Evolutionary conservation across 1,140 invertebrate species (phyloP).

Genomic region (Anastatus disparis): DNA sequence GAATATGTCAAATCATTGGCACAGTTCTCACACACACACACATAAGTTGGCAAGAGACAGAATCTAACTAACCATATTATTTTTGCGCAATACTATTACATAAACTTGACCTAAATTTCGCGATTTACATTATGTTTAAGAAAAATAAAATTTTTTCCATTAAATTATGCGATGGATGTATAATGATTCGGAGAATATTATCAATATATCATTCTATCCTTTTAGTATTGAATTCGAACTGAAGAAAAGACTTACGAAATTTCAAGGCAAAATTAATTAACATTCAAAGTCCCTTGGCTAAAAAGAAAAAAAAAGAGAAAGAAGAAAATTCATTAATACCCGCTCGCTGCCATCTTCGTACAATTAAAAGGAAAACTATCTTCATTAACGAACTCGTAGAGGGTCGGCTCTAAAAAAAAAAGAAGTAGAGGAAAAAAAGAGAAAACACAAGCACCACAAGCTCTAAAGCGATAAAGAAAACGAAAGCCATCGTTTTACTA

Average conservation of each 20-base stretch:
- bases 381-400: slow-evolving; percentile 21
- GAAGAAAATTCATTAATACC: no score
- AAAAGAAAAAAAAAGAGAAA: no score
- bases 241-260: no score
- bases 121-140: not conserved
- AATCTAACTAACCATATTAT: not conserved
- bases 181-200: no score
- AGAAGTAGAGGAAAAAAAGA: not conserved
- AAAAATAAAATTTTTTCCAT: no score
- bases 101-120: not conserved
- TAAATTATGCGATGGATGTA: no score
- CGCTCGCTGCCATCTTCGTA: no score
- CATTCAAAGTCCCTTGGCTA: no score
- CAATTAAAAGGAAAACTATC: not conserved
- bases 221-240: no score
- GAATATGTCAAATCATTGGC: slow-evolving; percentile 5
- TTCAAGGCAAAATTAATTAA: no score
- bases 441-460: not conserved
- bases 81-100: not conserved
- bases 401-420: not conserved
- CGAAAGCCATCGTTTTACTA: no score
- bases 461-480: slow-evolving; percentile 12
- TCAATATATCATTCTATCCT: no score
- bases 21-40: slow-evolving; percentile 7
- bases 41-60: not conserved